Conservation (phyloP, 2,888 invertebrate species). For the Pterobdella sp. region DNA sequence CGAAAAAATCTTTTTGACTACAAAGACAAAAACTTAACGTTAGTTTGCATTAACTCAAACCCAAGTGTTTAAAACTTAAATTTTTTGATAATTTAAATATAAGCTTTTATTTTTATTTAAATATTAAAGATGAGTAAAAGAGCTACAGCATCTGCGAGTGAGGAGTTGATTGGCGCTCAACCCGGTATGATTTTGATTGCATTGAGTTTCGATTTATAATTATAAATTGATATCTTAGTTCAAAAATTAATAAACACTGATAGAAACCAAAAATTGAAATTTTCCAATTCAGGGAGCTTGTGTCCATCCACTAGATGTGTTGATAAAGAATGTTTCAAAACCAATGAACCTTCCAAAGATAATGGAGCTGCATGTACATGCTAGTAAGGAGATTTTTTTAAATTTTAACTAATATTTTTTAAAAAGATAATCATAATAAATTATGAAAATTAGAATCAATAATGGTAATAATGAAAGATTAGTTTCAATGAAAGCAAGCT, state of each 20-base stretch:
- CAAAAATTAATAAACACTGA: background rate
- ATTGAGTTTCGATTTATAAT: background rate
- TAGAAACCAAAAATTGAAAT: background rate
- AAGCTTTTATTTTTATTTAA: no score
- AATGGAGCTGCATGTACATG: slow-evolving; percentile 13
- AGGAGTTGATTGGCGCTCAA: slow-evolving; percentile 24
- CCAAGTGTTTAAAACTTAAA: no score
- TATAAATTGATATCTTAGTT: background rate
- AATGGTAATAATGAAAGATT: no score
- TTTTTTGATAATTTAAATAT: no score
- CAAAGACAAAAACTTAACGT: no score
- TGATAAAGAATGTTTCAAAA: slow-evolving; percentile 24
- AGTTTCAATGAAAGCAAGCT: no score
- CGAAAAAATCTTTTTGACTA: background rate
- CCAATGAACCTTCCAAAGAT: background rate
- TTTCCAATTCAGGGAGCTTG: slow-evolving; percentile 5
- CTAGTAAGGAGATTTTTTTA: background rate
- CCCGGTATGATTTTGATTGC: slow-evolving; percentile 7
- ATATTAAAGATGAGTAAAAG: slow-evolving; percentile 15
- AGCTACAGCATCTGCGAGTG: slow-evolving; percentile 23
- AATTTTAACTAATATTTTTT: background rate
- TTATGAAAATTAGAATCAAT: background rate
- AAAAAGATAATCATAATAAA: background rate
- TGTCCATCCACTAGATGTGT: slow-evolving; percentile 23
- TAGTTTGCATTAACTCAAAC: no score